Evolutionary conservation across 2,797 vertebrate genomes (phyloP).

Genomic region (Tarsius wallacei): DNA sequence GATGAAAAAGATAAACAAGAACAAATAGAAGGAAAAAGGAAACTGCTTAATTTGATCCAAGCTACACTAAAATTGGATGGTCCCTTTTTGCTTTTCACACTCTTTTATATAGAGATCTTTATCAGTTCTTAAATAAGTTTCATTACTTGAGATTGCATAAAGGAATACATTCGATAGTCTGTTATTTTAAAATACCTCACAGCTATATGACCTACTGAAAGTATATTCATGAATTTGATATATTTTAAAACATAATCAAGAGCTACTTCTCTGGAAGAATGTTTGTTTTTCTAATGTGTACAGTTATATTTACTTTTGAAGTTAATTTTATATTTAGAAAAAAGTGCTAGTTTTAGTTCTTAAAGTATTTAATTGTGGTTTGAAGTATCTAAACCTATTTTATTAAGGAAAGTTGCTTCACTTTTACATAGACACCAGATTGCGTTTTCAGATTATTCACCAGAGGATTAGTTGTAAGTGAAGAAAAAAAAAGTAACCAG

Average conservation of each 20-base stretch:
- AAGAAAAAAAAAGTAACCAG: neutral
- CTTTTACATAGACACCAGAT: neutral
- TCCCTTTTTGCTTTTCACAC: neutral
- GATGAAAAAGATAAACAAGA: neutral
- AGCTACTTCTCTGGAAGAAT: constrained; percentile 69
- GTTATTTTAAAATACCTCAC: neutral
- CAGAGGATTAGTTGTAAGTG: neutral
- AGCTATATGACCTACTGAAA: constrained; percentile 29
- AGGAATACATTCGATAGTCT: neutral
- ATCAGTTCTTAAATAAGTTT: neutral
- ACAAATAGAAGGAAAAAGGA: neutral
- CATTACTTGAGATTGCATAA: constrained; percentile 60
- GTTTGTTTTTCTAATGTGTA: constrained; percentile 23
- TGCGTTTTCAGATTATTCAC: neutral
- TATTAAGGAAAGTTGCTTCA: constrained; percentile 8
- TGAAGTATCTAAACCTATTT: neutral
- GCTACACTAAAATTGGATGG: neutral
- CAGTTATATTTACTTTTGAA: neutral
- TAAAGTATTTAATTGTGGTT: neutral
- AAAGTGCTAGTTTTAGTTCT: constrained; percentile 10
- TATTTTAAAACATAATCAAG: constrained; percentile 61
- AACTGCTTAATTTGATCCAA: neutral
- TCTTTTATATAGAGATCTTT: neutral
- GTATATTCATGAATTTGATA: constrained; percentile 46
- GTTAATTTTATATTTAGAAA: neutral